Conservation (phyloP, 2,888 invertebrate genomes). For the Drosophila suboccidentalis region DNA sequence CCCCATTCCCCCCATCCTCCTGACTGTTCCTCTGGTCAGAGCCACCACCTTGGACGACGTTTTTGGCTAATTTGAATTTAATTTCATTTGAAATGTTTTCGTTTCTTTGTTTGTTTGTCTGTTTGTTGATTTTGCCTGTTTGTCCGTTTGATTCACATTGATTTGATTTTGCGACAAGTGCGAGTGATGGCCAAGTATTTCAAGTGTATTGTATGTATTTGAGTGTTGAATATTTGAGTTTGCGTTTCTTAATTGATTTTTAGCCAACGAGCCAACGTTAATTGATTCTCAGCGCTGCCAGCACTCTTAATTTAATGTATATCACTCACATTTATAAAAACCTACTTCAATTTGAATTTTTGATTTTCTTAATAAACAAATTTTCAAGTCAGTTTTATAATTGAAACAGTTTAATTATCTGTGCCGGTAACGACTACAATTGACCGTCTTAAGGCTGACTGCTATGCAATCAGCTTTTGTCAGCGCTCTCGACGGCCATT, state of each 20-base stretch:
- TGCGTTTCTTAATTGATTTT: conserved; percentile 35
- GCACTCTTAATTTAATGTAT: conserved; percentile 3
- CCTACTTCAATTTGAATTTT: conserved; percentile 4
- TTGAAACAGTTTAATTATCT: not conserved
- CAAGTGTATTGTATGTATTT: conserved; percentile 20
- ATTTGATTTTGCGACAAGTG: conserved; percentile 49
- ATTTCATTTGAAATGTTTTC: conserved; percentile 60
- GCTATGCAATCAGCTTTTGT: conserved; percentile 7
- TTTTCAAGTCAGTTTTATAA: conserved; percentile 7
- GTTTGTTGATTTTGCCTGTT: conserved; percentile 22
- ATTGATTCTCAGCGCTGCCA: conserved; percentile 21
- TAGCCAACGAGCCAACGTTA: conserved; percentile 19
- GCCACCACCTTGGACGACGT: conserved; percentile 41
- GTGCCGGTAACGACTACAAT: not conserved
- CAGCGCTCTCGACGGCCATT: conserved; percentile 1
- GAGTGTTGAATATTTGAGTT: conserved; percentile 44
- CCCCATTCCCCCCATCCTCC: not conserved
- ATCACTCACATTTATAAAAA: not conserved
- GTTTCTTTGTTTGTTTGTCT: conserved; percentile 23
- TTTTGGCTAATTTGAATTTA: conserved; percentile 62
- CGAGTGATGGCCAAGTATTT: conserved; percentile 33
- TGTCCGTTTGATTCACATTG: conserved; percentile 44
- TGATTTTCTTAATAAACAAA: conserved; percentile 9
- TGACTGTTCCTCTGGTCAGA: not conserved
- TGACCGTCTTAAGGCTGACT: not conserved